Base-by-base conservation (phyloP, 2,113 vertebrate species). In the Ceuthmochares aereus region DNA sequence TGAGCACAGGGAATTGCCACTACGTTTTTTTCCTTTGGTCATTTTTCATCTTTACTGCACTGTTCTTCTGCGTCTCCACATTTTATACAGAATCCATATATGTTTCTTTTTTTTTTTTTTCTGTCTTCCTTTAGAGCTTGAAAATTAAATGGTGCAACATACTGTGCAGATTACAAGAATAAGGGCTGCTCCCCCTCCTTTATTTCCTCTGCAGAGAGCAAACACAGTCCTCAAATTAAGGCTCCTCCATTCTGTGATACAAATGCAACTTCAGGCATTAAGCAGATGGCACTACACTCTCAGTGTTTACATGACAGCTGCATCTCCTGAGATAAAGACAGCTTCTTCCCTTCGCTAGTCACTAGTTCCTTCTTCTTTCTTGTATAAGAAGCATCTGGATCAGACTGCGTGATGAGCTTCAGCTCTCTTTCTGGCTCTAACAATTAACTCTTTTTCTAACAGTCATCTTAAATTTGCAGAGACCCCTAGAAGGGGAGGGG, bases 291-390 rank as follows among this genome's bases (percentile, higher is more conserved):
- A 49, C 36, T 23, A 59, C 54, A 68, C 25, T 37, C 43, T 74
- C 51, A 1, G 32, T 87, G 52, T 84, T 87, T 89, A 89, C 69
- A 17, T 7, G 80, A 75, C 58, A 96, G 84, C 81, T 96, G 78
- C 54, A 91, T 91, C 83, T 94, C 87, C 87, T 73, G 74, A 78
- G 81, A 93, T 79, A 52, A 87, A 75, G 68, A 49, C 64, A 92
- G 45, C 43, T 84, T 75, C 77, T 91, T 87, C 37, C 27, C 69
- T 75, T 76, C 13, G 0, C 84, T 75, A 64, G 47, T 68, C 52
- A 47, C 60, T 36, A 75, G 52, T 12, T 20, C 49, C 27, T 72
- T 83, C 82, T 76, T 76, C 67, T 43, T 77, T 36, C 75, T 67
- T 74, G n/a, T 70, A 10, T 30, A 63, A 63, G 59, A 85, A 88